A percentile compares a stretch with the other conserved stretches of the same genome.
phyloP scores from a whole-genome alignment of 2,113 vertebrate genomes.

The Hepsetus odoe region DNA sequence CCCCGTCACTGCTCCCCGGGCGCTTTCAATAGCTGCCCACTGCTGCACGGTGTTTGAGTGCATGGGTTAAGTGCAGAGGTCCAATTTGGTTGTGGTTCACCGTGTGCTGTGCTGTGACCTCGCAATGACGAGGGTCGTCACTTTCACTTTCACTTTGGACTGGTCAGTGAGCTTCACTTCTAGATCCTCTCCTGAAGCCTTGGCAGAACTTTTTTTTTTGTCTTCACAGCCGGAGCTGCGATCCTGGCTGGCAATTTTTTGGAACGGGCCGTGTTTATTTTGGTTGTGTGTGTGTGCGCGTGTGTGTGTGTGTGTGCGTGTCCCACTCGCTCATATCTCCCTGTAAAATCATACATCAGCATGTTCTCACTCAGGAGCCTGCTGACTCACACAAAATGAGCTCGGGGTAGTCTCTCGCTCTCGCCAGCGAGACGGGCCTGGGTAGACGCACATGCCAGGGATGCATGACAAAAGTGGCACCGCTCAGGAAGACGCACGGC shows the following conservation, averaged over 20 bases:
- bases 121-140: no score
- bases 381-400: slow-evolving; percentile 37
- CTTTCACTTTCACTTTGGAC: no score
- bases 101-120: no score
- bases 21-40: no score
- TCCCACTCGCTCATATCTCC: slow-evolving; percentile 6
- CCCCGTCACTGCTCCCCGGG: no score
- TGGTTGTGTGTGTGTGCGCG: slow-evolving; percentile 13
- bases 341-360: slow-evolving; percentile 44
- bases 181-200: neutral
- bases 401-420: slow-evolving; percentile 8
- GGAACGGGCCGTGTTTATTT: slow-evolving; percentile 12
- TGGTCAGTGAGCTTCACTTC: no score
- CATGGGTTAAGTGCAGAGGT: no score
- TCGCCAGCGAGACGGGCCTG: neutral
- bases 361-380: slow-evolving; percentile 29
- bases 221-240: neutral
- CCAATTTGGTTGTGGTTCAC: no score
- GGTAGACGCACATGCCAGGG: neutral
- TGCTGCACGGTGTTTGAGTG: no score
- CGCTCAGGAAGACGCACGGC: slow-evolving; percentile 28
- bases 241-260: neutral
- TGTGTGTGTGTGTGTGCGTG: neutral
- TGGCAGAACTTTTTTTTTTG: neutral
- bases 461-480: slow-evolving; percentile 25